A percentile compares a stretch with the other conserved stretches of the same genome.
These are phyloP conservation scores for human DNA, from an alignment of 2,113 vertebrate genomes.

Conservation along the genomic window GRCh38 chr11:118101001-118101500, in stretches of 20 bases:
- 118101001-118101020: background rate
- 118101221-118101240: background rate
- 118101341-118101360: rapidly evolving
- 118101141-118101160: background rate
- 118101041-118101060: background rate
- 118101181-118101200: background rate
- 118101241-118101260: background rate
- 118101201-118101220: background rate
- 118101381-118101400: background rate
- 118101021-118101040: background rate
- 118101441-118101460: background rate
- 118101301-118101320: too few species aligned
- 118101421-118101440: background rate
- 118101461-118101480: too few species aligned
- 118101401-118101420: background rate
- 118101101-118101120: rapidly evolving
- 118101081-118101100: background rate
- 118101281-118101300: background rate
- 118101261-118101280: rapidly evolving
- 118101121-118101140: background rate
- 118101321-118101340: background rate
- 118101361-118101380: background rate
- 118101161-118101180: background rate
- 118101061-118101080: background rate
- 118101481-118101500: too few species aligned